Base-by-base conservation (phyloP, 2,797 vertebrate genomes). In the Harpagifer antarcticus region DNA sequence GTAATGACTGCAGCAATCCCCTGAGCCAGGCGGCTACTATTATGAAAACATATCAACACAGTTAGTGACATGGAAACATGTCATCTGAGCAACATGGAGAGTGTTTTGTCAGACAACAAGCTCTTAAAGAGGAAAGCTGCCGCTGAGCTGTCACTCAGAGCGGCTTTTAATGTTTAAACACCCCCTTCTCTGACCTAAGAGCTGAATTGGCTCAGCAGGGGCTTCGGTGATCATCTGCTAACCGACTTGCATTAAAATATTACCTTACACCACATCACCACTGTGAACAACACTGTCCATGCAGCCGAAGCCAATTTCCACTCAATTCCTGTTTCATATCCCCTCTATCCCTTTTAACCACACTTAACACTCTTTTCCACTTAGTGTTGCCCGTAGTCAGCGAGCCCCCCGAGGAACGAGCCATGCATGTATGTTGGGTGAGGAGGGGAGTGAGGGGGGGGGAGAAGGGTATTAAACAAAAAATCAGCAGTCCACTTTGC, bases 311-410 rank as follows among this genome's bases (percentile, higher is more conserved):
- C 74, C 44, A 57, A 79, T 83, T 84, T 72, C 54, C 64, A 70
- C 75, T 76, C 68, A 60, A 49, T 73, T 67, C 53, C 78, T 63
- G 17, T 77, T 85, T 67, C 44, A 65, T 56, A 57, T 73, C 49
- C 62, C 27, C 68, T 82, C 71, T 60, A 84, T 88, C 77, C 80
- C 73, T 80, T 89, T 91, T 88, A 89, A 86, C 80, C 88, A 91
- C 82, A 85, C 76, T 88, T 85, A 88, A 91, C 82, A 90, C 80
- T 81, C 65, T 89, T 92, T 88, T 88, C 86, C 85, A 89, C 83
- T 89, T 78, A 88, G 79, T 63, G 73, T 72, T 79, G 58, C 78
- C 76, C 86, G 83, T 78, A 85, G 83, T 84, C 84, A 81, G 47
- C 31, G 9, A 59, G 1, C 23, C 70, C 67, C 57, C 23, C 37